A percentile compares a stretch with the other conserved stretches of the same genome.
Conservation (phyloP, 2,113 vertebrate species). For the Geococcyx californianus region DNA sequence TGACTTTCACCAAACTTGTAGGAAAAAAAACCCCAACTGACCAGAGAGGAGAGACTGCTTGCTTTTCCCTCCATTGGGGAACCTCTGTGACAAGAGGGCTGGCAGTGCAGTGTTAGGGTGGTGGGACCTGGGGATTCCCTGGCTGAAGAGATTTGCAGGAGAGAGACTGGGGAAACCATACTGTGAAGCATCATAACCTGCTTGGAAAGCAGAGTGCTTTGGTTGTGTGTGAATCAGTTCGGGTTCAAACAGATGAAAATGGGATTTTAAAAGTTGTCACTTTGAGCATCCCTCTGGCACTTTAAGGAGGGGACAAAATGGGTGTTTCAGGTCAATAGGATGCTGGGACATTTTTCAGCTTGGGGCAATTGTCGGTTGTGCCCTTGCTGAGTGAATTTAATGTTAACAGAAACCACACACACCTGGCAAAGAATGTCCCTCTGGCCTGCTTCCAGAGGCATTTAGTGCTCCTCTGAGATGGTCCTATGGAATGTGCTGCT, state of each 20-base stretch:
- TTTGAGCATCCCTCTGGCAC: not conserved
- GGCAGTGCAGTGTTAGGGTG: not conserved
- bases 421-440: not conserved
- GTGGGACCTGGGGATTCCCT: not conserved
- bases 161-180: not conserved
- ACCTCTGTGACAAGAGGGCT: not conserved
- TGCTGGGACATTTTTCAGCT: not conserved
- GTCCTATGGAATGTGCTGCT: not conserved
- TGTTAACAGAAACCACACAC: fast-evolving
- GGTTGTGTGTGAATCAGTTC: not conserved
- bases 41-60: not conserved
- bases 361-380: not conserved
- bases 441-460: not conserved
- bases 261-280: fast-evolving
- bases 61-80: not conserved
- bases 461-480: not conserved
- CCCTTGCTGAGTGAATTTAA: not conserved
- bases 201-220: not conserved
- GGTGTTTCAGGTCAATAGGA: not conserved
- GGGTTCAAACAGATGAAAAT: not conserved
- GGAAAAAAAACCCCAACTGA: not conserved
- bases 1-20: not conserved
- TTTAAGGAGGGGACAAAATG: not conserved
- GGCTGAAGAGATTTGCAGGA: not conserved
- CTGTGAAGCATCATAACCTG: fast-evolving